Conservation (phyloP, 2,113 vertebrate species). For the Gambusia holbrooki region DNA sequence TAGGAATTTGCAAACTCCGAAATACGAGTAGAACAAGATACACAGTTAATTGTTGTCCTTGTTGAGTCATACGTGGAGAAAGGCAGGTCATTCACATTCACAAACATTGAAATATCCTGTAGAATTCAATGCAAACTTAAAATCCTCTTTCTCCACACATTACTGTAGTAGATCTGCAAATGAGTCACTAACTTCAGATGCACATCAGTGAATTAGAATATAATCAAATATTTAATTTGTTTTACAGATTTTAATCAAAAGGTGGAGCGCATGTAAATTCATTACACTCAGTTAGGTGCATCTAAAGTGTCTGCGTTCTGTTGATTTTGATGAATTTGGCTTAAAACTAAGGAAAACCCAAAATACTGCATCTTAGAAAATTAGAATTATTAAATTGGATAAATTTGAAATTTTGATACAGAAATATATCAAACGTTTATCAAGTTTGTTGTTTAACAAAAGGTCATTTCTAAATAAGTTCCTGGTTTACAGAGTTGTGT, state of each 20-base stretch:
- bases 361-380: too few relatives aligned
- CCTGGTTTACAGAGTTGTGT: neutral
- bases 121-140: neutral
- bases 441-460: neutral
- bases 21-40: neutral
- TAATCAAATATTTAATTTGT: neutral
- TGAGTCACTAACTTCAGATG: slow-evolving; percentile 1
- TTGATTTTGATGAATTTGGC: neutral
- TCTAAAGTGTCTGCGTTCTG: neutral
- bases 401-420: neutral
- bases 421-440: neutral
- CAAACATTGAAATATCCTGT: neutral
- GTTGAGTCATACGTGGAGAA: neutral
- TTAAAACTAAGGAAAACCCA: neutral
- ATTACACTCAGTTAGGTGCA: neutral
- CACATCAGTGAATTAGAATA: neutral
- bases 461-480: neutral
- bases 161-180: neutral
- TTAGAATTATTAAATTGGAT: neutral
- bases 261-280: neutral
- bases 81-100: neutral
- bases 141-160: neutral
- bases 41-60: neutral
- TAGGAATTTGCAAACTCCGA: neutral
- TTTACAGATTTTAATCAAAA: neutral